Base-by-base conservation (phyloP, 2,797 vertebrate genomes). In the Rhynchotus rufescens region DNA sequence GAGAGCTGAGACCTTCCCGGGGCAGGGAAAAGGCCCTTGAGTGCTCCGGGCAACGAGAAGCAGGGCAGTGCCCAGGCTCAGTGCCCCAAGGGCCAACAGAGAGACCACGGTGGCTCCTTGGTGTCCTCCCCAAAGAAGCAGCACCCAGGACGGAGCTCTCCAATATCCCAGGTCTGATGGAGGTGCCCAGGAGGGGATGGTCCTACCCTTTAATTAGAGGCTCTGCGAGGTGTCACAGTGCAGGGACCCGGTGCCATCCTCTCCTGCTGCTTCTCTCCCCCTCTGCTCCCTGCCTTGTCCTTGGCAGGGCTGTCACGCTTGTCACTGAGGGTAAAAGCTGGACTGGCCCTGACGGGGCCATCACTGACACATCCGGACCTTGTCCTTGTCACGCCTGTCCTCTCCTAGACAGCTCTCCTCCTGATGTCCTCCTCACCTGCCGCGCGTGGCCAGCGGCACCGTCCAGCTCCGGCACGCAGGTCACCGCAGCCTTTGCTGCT, bases 371-470 rank as follows among this genome's bases (percentile, higher is more conserved):
- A 2, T 71, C 52, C 89, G 51, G 88, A 89, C 72, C 61, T 5
- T 94, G 89, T 65, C 93, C 93, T 93, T 94, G 88, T 94, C 85
- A 20, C 22, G 69, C 11, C 62, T 0, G 4, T 90, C 80, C 87
- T 86, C 69, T 67, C 83, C 12, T 6, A 79, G 84, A 88, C 47
- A 4, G 40, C 66, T 47, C 42, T 36, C 71, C 49, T 86, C 10
- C 69, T 25, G 59, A 9, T 65, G 57, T 94, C 75, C 49, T 9
- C 28, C 65, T 90, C 88, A 59, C 79, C 86, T 23, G 36, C 92
- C 21, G 30, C 4, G 30, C 4, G 0, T 69, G 61, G 91, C 94
- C 26, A 0, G 32, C 40, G 72, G 92, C 77, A 1, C 19, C 16
- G 61, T 22, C 28, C 21, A 1, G 64, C 66, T 49, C 71, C 69